A percentile compares a stretch with the other conserved stretches of the same genome.
Conservation (phyloP, 2,888 invertebrate species). For the Drosophila greeni region DNA sequence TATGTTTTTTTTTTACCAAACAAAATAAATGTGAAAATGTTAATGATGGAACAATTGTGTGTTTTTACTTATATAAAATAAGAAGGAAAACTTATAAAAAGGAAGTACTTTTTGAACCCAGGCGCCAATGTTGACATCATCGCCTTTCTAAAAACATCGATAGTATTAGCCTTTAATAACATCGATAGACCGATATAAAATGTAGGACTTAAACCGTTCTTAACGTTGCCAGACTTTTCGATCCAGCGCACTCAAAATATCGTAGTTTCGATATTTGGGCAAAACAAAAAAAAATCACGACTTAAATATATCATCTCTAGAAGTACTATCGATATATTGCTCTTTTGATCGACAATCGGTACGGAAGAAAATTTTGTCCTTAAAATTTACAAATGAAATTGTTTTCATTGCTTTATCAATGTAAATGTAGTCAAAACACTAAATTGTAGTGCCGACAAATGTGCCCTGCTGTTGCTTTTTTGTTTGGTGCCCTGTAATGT, state of each 20-base stretch:
- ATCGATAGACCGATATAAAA: no score
- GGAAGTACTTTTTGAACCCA: neutral
- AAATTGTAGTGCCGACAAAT: neutral
- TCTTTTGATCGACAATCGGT: slow-evolving; percentile 7
- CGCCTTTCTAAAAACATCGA: no score
- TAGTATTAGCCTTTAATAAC: no score
- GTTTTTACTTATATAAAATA: neutral
- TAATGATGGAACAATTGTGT: neutral
- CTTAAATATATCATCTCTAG: no score
- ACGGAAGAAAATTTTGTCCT: slow-evolving; percentile 23
- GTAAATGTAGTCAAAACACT: slow-evolving; percentile 2
- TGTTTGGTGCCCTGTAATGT: slow-evolving; percentile 5
- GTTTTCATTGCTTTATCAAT: slow-evolving; percentile 4
- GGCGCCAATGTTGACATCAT: neutral
- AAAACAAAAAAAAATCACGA: no score
- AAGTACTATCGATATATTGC: neutral
- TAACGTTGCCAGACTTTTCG: no score
- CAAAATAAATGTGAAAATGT: slow-evolving; percentile 3
- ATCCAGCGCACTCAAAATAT: no score
- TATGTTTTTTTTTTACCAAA: slow-evolving; percentile 4
- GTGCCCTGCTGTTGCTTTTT: slow-evolving; percentile 2
- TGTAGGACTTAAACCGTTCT: no score
- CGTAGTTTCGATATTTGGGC: no score
- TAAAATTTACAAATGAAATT: slow-evolving; percentile 10
- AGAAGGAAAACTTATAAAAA: no score